Percentiles rank a stretch among this genome's conserved stretches.
phyloP scores from a whole-genome alignment of 1,140 invertebrate species.

The Goniozus legneri region DNA sequence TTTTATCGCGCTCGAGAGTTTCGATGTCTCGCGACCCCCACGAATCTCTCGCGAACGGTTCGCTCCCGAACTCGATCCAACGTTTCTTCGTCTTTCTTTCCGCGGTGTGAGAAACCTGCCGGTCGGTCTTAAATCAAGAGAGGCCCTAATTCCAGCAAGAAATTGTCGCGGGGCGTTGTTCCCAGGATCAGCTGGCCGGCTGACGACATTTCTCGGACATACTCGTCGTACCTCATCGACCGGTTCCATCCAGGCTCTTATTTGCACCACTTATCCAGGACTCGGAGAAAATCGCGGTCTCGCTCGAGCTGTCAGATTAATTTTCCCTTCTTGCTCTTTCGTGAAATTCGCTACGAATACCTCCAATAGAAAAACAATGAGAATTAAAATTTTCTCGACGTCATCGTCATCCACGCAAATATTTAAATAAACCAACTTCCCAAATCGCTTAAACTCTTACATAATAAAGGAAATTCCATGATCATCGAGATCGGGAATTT shows the following conservation, averaged over 20 bases:
- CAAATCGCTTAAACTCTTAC: no score
- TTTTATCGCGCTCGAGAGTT: no score
- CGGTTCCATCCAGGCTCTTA: conserved; percentile 27
- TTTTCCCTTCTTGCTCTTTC: no score
- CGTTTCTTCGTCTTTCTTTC: conserved; percentile 17
- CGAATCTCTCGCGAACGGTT: conserved; percentile 12
- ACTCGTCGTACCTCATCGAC: conserved; percentile 44
- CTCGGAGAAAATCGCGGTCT: not conserved
- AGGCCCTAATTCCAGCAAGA: conserved; percentile 51
- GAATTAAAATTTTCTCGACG: no score
- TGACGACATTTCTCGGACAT: conserved; percentile 51
- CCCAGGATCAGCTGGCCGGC: conserved; percentile 53
- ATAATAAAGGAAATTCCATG: no score
- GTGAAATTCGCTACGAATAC: no score
- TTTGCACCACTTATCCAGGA: not conserved
- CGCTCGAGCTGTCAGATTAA: not conserved
- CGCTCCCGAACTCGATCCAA: conserved; percentile 15
- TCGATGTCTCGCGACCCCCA: no score
- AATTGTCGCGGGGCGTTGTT: conserved; percentile 47
- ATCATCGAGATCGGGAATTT: no score
- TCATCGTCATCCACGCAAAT: no score
- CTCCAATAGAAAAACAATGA: no score
- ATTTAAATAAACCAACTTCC: no score
- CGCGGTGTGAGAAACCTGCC: conserved; percentile 45
- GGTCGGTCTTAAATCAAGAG: conserved; percentile 50